Evolutionary conservation across 2,113 vertebrate species (phyloP).

Genomic region (Aptenodytes forsteri): DNA sequence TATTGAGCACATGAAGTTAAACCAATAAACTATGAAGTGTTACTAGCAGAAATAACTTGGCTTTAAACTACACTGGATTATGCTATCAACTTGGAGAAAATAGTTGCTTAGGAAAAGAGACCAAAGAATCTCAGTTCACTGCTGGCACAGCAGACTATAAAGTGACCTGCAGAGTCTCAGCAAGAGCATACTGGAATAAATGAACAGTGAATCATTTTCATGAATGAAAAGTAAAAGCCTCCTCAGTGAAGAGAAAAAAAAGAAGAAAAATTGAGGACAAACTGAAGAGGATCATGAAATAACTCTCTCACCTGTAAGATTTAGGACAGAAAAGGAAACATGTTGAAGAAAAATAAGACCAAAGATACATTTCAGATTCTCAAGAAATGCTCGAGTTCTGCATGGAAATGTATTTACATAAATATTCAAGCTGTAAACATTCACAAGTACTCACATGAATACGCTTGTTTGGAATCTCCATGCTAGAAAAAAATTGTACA

Average conservation of each 20-base stretch:
- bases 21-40: not conserved
- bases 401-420: not conserved
- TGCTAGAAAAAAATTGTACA: not conserved
- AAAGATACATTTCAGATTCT: not conserved
- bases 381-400: not conserved
- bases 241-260: not conserved
- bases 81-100: conserved; percentile 37
- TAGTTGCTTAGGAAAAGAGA: conserved; percentile 16
- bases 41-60: conserved; percentile 23
- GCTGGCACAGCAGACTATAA: not conserved
- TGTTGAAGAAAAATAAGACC: not conserved
- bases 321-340: not conserved
- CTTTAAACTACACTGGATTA: not conserved
- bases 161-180: not conserved
- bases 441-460: not conserved
- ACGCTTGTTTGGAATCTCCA: rapidly evolving
- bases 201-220: conserved; percentile 30
- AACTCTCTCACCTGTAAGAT: not conserved
- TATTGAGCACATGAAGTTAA: not conserved
- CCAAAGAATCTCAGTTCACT: conserved; percentile 37
- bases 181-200: conserved; percentile 10
- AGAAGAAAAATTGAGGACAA: not conserved
- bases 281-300: not conserved
- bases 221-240: conserved; percentile 30
- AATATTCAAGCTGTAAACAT: not conserved